Evolutionary conservation across 2,113 vertebrate species (phyloP).

Genomic region (Brachirus orientalis): DNA sequence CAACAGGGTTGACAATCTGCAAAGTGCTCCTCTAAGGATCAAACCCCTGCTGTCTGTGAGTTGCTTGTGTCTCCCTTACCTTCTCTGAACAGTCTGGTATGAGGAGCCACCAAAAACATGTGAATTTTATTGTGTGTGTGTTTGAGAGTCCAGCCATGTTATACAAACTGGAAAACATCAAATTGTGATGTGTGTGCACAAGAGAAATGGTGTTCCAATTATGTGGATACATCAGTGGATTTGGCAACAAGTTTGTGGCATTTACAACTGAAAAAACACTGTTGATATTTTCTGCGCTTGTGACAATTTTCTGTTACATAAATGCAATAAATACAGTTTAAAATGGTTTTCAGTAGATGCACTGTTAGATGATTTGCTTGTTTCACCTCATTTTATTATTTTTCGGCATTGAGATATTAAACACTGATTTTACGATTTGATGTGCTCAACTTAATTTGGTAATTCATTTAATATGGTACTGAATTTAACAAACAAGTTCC

Average conservation of each 20-base stretch:
- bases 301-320: neutral
- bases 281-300: neutral
- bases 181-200: neutral
- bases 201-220: slow-evolving; percentile 20
- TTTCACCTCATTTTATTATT: no score
- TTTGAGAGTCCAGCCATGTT: neutral
- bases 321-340: neutral
- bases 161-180: neutral
- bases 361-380: no score
- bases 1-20: slow-evolving; percentile 21
- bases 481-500: no score
- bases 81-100: neutral
- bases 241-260: neutral
- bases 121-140: neutral
- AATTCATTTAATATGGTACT: no score
- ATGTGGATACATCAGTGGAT: neutral
- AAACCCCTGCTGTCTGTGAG: slow-evolving; percentile 11
- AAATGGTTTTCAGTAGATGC: no score
- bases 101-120: neutral
- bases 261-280: neutral
- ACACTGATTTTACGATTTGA: no score
- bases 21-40: slow-evolving; percentile 10
- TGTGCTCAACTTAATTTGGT: no score
- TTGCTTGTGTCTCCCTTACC: neutral
- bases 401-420: no score